Base-by-base conservation (phyloP, 2,113 vertebrate genomes). In the Tyto alba region DNA sequence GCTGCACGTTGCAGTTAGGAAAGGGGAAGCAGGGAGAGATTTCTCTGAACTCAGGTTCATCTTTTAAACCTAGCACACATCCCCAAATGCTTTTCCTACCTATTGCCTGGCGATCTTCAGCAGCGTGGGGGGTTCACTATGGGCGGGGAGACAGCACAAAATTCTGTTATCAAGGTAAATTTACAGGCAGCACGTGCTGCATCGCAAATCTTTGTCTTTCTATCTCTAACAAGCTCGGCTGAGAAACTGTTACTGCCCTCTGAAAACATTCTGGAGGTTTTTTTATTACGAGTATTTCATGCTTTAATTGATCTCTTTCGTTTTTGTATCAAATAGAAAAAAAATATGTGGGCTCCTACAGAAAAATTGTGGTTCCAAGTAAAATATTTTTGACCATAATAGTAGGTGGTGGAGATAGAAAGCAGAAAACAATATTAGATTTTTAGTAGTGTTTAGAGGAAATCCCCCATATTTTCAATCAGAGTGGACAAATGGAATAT, bases 81-180 rank as follows among this genome's bases (percentile, higher is more conserved):
- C 59, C 38, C 11, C 27, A 8, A 6, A 0, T 12, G 7, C 2
- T 36, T 41, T 89, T 56, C 60, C 50, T 43, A 9, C 13, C 2
- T 5, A 21, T 20, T 10, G 23, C 29, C 30, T 23, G n/a, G 47
- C 60, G 57, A 12, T 59, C 10, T 29, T 36, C 64, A 25, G 41
- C 73, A 63, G 34, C 1, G 0, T 6, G 26, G 8, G 8, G 60
- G 32, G n/a, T 40, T 50, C 40, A 10, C 7, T 2, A 4, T 3
- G 13, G 55, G 48, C 43, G 30, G 23, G 30, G 12, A 66, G 5
- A 25, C n/a, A 48, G 36, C 17, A n/a, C 2, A 0, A 34, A 75
- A 63, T n/a, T 27, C 48, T 30, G 16, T 43, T n/a, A 26, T 41
- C 16, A 5, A 13, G 45, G 77, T 23, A 47, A 78, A 87, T 43